Conservation (phyloP, 2,797 vertebrate species). For the Tauraco hartlaubi region DNA sequence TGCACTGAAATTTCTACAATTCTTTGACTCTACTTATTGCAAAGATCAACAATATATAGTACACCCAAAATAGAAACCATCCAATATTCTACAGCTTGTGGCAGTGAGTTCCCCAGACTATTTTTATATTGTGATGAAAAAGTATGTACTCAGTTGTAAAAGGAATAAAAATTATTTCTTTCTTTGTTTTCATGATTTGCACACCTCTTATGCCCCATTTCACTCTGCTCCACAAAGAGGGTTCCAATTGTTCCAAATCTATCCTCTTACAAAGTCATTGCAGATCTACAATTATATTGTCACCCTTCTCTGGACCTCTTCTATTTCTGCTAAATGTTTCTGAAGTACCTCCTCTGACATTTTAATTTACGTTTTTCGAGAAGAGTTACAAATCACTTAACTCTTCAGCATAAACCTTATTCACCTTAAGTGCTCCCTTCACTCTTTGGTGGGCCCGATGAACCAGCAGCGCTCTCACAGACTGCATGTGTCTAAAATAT, state of each 20-base stretch:
- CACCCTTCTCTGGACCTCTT: slow-evolving; percentile 10
- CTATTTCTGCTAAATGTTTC: slow-evolving; percentile 29
- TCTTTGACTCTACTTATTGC: not conserved
- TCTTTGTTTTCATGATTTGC: not conserved
- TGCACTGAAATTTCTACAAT: not conserved
- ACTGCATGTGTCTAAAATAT: not conserved
- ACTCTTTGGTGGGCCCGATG: not conserved
- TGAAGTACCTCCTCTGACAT: slow-evolving; percentile 7
- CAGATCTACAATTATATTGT: slow-evolving; percentile 16
- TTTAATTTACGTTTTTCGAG: slow-evolving; percentile 11
- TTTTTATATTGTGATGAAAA: not conserved
- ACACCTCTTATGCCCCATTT: not conserved
- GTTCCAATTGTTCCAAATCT: not conserved
- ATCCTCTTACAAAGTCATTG: not conserved
- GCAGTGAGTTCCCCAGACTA: not conserved
- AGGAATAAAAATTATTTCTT: not conserved
- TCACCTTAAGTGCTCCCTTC: not conserved
- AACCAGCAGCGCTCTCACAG: not conserved
- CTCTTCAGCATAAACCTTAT: slow-evolving; percentile 6
- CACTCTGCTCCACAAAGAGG: not conserved
- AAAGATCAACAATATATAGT: not conserved
- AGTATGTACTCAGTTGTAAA: not conserved
- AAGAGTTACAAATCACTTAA: slow-evolving; percentile 7
- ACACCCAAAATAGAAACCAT: not conserved
- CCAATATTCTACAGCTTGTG: not conserved